Conservation (phyloP, 2,113 vertebrate genomes). For the Rostratula benghalensis region DNA sequence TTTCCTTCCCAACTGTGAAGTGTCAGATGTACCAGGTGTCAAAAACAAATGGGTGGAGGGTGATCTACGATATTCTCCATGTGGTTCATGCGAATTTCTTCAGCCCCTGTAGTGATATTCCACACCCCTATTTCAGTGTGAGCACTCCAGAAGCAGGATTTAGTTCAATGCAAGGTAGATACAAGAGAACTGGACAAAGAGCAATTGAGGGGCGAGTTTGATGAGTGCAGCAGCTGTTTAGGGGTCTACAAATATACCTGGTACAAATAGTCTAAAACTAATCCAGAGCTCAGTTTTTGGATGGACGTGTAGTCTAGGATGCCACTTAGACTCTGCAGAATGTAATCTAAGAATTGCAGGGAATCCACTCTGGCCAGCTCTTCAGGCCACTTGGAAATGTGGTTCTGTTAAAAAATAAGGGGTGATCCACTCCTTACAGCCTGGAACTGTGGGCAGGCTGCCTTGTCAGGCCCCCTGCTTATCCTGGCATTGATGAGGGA, state of each 20-base stretch:
- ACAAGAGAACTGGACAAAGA: not conserved
- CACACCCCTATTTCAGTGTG: not conserved
- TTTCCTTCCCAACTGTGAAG: not conserved
- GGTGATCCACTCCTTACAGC: not conserved
- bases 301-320: not conserved
- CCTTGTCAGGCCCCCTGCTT: not conserved
- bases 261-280: not conserved
- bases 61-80: not conserved
- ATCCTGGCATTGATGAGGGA: not conserved
- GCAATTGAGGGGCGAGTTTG: not conserved
- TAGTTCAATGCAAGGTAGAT: not conserved
- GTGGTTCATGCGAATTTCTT: not conserved
- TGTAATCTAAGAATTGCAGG: not conserved
- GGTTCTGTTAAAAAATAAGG: not conserved
- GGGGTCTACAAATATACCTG: not conserved
- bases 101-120: not conserved
- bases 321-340: not conserved
- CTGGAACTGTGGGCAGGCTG: not conserved
- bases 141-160: not conserved
- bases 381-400: fast-evolving
- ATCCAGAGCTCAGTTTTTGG: not conserved
- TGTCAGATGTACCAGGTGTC: not conserved
- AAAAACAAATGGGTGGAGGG: not conserved
- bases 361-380: not conserved
- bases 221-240: not conserved